Evolutionary conservation across 1,140 invertebrate species (phyloP).

Genomic region (Calosoma granatense): DNA sequence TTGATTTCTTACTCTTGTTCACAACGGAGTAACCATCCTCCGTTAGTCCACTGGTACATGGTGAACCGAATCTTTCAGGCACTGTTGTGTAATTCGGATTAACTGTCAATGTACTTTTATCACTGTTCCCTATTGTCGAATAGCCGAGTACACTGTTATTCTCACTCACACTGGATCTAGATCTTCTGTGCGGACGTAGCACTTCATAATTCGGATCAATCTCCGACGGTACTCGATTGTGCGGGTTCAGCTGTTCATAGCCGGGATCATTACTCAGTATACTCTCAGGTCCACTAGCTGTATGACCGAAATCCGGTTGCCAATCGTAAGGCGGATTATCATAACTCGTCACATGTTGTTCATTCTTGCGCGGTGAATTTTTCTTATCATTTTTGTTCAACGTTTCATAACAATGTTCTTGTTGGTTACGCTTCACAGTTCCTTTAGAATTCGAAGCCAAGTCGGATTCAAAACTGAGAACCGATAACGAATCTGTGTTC

Average conservation of each 20-base stretch:
- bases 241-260: constrained; percentile 42
- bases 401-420: constrained; percentile 30
- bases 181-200: constrained; percentile 38
- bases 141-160: too few species aligned
- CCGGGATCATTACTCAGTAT: constrained; percentile 48
- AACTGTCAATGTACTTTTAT: constrained; percentile 27
- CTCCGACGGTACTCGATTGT: constrained; percentile 34
- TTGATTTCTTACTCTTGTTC: constrained; percentile 35
- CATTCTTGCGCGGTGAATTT: constrained; percentile 37
- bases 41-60: constrained; percentile 15
- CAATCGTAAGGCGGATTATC: too few species aligned
- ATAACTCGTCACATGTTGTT: constrained; percentile 55
- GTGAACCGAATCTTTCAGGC: constrained; percentile 28
- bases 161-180: constrained; percentile 27
- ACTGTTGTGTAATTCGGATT: constrained; percentile 22
- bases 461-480: background rate
- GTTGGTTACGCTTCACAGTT: constrained; percentile 4
- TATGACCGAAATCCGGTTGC: constrained; percentile 33
- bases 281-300: constrained; percentile 43
- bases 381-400: constrained; percentile 22
- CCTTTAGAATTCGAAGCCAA: background rate
- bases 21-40: constrained; percentile 41
- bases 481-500: constrained; percentile 2
- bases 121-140: constrained; percentile 27
- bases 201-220: constrained; percentile 64